Conservation (phyloP, 2,888 invertebrate species). For the Abrostola tripartita region DNA sequence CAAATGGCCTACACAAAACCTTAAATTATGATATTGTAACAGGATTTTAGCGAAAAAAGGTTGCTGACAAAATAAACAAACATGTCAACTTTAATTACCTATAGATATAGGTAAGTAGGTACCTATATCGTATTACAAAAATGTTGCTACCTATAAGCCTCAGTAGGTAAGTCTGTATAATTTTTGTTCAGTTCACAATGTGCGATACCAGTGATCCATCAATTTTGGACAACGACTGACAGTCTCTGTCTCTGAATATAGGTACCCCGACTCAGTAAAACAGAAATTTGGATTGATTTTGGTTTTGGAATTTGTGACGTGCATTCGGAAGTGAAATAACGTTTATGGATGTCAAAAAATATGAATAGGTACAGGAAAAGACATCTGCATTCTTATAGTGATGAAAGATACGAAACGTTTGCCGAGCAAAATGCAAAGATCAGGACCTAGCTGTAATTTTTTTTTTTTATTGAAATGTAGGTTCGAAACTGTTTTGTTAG, state of each 20-base stretch:
- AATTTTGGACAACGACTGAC: constrained; percentile 56
- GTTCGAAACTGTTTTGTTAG: too few relatives aligned
- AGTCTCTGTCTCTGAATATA: constrained; percentile 60
- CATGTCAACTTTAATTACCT: too few relatives aligned
- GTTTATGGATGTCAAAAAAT: neutral
- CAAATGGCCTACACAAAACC: too few relatives aligned
- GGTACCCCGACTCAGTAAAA: constrained; percentile 20
- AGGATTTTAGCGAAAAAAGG: too few relatives aligned
- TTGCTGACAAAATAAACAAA: too few relatives aligned
- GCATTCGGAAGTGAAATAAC: neutral
- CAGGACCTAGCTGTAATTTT: too few relatives aligned
- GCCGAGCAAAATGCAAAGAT: too few relatives aligned
- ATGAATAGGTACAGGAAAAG: neutral
- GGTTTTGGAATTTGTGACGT: constrained; percentile 7
- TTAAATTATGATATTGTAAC: too few relatives aligned
- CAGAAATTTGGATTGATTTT: constrained; percentile 32
- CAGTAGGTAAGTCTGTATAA: constrained; percentile 34
- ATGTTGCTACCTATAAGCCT: too few relatives aligned
- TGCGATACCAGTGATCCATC: constrained; percentile 65
- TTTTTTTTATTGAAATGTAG: too few relatives aligned
- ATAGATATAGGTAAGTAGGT: too few relatives aligned
- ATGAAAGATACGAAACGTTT: neutral
- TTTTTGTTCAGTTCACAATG: constrained; percentile 52
- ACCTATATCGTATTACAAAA: too few relatives aligned
- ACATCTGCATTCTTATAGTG: neutral